Conservation (phyloP, 2,797 vertebrate species). For the Urocyon cinereoargenteus region DNA sequence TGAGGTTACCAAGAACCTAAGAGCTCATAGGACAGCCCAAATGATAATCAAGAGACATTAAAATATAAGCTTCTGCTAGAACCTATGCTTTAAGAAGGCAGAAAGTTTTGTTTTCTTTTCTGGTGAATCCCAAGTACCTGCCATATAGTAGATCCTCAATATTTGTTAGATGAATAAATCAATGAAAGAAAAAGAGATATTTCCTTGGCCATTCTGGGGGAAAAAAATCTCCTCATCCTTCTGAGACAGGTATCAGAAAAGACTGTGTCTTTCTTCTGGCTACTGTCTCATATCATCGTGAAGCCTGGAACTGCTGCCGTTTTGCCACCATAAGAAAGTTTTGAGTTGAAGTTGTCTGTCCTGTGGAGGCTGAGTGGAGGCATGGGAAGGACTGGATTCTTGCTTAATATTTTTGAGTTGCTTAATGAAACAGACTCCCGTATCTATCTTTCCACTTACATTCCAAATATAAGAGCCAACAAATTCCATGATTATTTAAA, state of each 20-base stretch:
- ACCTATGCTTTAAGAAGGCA: background rate
- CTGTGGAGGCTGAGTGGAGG: background rate
- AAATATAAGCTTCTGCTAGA: background rate
- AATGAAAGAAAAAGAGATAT: background rate
- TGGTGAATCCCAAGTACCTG: background rate
- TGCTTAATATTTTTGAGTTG: background rate
- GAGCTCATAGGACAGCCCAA: background rate
- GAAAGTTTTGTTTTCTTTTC: background rate
- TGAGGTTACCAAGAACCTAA: background rate
- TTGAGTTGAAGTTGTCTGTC: background rate
- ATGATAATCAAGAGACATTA: background rate
- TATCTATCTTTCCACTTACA: background rate
- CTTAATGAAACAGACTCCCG: background rate
- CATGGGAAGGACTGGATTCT: background rate
- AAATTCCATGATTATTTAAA: constrained; percentile 5
- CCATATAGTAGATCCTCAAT: background rate
- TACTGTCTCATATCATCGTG: no score
- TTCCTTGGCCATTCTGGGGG: background rate
- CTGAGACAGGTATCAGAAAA: background rate
- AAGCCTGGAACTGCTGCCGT: background rate
- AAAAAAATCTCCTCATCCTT: background rate
- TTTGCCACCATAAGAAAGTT: background rate
- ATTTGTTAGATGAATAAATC: background rate
- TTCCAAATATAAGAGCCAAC: background rate
- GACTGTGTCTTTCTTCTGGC: background rate